These are phyloP conservation scores for Meghimatium bilineatum DNA, from an alignment of 2,888 invertebrate genomes.

Conservation along the genomic window DNA sequence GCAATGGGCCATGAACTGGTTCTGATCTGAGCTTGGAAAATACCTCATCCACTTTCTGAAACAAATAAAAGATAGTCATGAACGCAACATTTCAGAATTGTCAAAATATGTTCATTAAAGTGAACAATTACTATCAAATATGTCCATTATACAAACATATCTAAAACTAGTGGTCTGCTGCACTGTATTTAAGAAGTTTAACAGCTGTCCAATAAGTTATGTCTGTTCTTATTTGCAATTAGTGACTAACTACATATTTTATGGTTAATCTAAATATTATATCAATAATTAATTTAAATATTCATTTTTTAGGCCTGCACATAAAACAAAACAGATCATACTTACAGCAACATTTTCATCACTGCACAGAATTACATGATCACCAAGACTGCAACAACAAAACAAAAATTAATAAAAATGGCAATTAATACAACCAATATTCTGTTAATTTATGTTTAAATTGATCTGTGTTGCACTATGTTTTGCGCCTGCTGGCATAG, in stretches of 20 bases:
- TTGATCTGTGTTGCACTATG: too few relatives aligned
- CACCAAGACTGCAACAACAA: constrained; percentile 55
- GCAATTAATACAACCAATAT: too few relatives aligned
- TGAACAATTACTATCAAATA: not conserved
- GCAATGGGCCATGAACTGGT: constrained; percentile 72
- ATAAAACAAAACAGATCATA: not conserved
- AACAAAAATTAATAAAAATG: not conserved
- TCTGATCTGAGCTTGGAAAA: constrained; percentile 61
- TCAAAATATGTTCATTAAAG: not conserved
- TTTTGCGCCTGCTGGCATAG: too few relatives aligned
- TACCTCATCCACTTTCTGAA: constrained; percentile 57
- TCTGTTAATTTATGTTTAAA: too few relatives aligned
- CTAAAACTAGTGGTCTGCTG: not conserved
- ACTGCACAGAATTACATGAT: constrained; percentile 62
- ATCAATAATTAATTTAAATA: too few relatives aligned
- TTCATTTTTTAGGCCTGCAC: too few relatives aligned
- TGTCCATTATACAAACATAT: not conserved
- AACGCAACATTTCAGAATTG: not conserved
- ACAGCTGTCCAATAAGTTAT: too few relatives aligned
- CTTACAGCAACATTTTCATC: constrained; percentile 59
- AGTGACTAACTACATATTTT: too few relatives aligned
- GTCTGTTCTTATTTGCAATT: too few relatives aligned
- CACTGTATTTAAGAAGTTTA: too few relatives aligned
- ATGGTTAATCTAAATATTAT: too few relatives aligned
- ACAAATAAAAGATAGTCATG: not conserved